These are phyloP conservation scores for Pempheris klunzingeri DNA, from an alignment of 2,797 vertebrate genomes.

Conservation along the genomic window DNA sequence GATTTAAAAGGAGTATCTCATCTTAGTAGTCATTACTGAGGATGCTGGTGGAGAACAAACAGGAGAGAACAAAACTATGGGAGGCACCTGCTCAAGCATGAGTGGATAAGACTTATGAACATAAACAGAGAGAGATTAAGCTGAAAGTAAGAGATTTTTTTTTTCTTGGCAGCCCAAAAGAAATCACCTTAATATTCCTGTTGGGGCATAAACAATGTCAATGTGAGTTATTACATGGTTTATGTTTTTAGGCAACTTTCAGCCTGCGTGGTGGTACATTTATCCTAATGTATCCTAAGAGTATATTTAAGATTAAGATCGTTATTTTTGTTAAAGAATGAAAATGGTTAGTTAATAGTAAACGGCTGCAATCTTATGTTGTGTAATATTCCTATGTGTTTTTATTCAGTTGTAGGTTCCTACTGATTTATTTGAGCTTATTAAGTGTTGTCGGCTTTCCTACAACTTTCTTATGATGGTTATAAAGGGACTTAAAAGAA, in stretches of 20 bases:
- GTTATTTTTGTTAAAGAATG: too few relatives aligned
- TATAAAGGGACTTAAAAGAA: not conserved
- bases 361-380: too few relatives aligned
- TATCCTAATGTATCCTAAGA: not conserved
- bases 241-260: not conserved
- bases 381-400: not conserved
- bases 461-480: not conserved
- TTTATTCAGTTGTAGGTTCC: not conserved
- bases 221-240: not conserved
- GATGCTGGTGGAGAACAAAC: too few relatives aligned
- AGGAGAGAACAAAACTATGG: too few relatives aligned
- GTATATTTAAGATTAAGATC: not conserved
- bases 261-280: not conserved
- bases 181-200: not conserved
- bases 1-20: slow-evolving; percentile 15
- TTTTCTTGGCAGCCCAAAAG: not conserved
- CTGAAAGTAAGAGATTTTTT: too few relatives aligned
- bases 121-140: slow-evolving; percentile 1
- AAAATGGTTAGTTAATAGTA: too few relatives aligned
- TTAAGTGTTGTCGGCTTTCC: not conserved
- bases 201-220: not conserved
- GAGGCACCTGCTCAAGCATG: too few relatives aligned
- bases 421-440: not conserved
- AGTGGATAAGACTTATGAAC: not conserved
- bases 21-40: slow-evolving; percentile 19